phyloP scores from a whole-genome alignment of 2,113 vertebrate genomes.

The Catagonus wagneri region DNA sequence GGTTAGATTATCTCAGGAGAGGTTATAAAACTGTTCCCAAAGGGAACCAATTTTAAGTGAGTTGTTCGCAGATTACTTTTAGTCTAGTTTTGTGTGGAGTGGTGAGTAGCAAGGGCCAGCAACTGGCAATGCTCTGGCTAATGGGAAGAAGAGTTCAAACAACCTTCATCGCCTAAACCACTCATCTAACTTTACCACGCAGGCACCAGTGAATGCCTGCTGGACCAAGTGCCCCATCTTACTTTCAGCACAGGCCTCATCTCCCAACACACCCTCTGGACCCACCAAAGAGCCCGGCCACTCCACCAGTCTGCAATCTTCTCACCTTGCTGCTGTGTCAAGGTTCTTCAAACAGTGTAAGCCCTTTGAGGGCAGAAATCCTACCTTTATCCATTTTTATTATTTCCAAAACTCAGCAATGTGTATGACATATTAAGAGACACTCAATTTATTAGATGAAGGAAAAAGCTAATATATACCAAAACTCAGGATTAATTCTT shows the following conservation, averaged over 20 bases:
- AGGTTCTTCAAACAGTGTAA: not conserved
- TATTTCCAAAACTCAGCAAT: constrained; percentile 16
- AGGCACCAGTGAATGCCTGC: not conserved
- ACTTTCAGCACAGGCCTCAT: not conserved
- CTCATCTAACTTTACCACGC: not conserved
- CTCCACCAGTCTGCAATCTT: not conserved
- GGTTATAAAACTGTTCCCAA: constrained; percentile 29
- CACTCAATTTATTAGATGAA: not conserved
- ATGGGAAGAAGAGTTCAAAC: not conserved
- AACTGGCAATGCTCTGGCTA: not conserved
- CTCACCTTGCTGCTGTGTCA: not conserved
- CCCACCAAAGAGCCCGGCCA: not conserved
- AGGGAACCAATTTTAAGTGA: constrained; percentile 20
- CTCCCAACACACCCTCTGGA: not conserved
- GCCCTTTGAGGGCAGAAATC: not conserved
- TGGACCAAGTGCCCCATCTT: not conserved
- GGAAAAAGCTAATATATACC: not conserved
- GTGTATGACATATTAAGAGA: not conserved
- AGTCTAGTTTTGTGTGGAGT: not conserved
- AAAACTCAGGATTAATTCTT: not conserved
- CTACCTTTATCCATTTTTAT: not conserved
- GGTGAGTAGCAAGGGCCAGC: not conserved
- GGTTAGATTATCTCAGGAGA: not conserved
- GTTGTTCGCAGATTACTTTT: not conserved
- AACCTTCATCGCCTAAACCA: not conserved